Evolutionary conservation across 2,888 invertebrate species (phyloP), one percentile per base, ranked within the genome.

Genomic region (Deilephila elpenor): DNA sequence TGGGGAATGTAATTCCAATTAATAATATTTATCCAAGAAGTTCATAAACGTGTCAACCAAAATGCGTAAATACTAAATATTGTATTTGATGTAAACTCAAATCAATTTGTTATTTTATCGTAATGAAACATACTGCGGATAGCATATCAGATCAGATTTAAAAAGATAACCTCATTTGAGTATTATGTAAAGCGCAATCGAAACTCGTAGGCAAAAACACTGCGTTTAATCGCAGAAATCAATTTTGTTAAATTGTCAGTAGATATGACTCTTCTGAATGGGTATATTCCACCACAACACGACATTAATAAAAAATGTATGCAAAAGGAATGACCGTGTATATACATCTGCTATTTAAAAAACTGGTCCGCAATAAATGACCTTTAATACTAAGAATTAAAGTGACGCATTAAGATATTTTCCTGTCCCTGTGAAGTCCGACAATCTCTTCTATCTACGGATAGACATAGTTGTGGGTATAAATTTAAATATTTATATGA

Each of bases 401-500:
- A 37, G 25, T 67, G 51, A 67, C 67, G 67, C 51, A 51, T 25
- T 64, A 32, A 67, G 17, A 6, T 25, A 25, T 67, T 67, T 67
- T 67, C 51, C 67, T 51, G 64, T 20, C 44, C 17, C 25, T 67
- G 34, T 37, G 14, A 44, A 67, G 44, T 51, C 67, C 25, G n/a
- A 62, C 3, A 56, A 62, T 34, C 56, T 14, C 2, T 19, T 73
- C 8, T 72, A 4, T 44, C 6, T 32, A 62, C 5, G 25, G n/a
- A 6, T 19, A 25, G 56, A 20, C 70, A 20, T 32, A 71, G 56
- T 64, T 17, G 11, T 72, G 17, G 25, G 25, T 59, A 59, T 19
- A 62, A 19, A 75, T 78, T 77, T 75, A 79, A 78, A 76, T 78
- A 76, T 71, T 72, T 75, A 73, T 75, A 73, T 71, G 73, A 73